Percentiles rank a stretch among this genome's conserved stretches.
Conservation (phyloP, 2,797 vertebrate genomes). For the Simalia tracyae region DNA sequence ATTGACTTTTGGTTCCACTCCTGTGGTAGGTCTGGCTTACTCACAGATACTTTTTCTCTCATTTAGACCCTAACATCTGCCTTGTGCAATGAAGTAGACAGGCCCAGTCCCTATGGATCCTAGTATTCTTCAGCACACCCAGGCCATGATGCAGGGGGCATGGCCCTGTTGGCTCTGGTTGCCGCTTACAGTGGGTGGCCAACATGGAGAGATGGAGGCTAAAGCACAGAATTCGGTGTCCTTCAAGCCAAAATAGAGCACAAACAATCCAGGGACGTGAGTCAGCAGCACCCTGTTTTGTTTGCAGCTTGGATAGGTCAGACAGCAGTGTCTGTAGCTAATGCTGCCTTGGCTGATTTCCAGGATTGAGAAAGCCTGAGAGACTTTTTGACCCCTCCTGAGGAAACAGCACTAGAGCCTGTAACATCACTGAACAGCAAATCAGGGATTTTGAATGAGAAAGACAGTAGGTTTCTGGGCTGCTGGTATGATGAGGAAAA, state of each 20-base stretch:
- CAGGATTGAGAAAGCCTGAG: constrained; percentile 11
- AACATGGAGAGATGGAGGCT: neutral
- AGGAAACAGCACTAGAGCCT: neutral
- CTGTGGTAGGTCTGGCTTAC: neutral
- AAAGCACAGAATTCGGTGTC: neutral
- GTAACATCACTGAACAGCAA: neutral
- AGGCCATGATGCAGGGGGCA: neutral
- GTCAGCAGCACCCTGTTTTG: constrained; percentile 39
- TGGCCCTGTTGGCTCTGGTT: constrained; percentile 10
- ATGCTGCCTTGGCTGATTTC: constrained; percentile 28
- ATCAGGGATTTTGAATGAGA: neutral
- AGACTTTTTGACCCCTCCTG: neutral
- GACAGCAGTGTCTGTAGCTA: constrained; percentile 16
- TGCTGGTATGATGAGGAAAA: neutral
- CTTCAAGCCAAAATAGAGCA: constrained; percentile 6
- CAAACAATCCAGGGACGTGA: constrained; percentile 24
- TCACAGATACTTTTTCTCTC: neutral
- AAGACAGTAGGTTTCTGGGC: neutral
- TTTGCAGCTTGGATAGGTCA: constrained; percentile 3
- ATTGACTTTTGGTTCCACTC: neutral
- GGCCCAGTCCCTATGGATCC: neutral
- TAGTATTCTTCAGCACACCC: neutral
- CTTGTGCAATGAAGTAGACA: neutral
- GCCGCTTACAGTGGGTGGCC: neutral
- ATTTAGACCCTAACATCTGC: neutral